These are phyloP conservation scores for Zosterops lateralis DNA, from an alignment of 2,113 vertebrate genomes.

Conservation along the genomic window DNA sequence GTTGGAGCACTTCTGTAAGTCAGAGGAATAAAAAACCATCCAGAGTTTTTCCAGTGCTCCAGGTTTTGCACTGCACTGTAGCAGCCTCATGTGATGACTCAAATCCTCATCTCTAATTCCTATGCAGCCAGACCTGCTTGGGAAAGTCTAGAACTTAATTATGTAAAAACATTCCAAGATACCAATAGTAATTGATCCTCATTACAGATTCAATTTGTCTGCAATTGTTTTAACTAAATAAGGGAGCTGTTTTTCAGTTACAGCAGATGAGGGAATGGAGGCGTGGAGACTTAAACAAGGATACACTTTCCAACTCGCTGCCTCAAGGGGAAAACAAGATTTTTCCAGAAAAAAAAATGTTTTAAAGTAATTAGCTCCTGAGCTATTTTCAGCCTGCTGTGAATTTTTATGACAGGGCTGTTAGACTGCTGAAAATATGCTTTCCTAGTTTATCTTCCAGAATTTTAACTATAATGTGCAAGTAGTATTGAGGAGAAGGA, in stretches of 20 bases:
- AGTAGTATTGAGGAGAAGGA: neutral
- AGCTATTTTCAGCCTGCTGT: slow-evolving; percentile 54
- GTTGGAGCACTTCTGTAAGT: neutral
- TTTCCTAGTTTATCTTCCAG: slow-evolving; percentile 8
- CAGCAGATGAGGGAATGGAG: neutral
- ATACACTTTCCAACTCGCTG: slow-evolving; percentile 34
- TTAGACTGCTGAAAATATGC: slow-evolving; percentile 28
- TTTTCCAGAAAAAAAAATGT: slow-evolving; percentile 30
- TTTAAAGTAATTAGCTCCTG: slow-evolving; percentile 63
- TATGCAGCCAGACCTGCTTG: neutral
- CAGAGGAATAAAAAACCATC: neutral
- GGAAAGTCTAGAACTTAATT: slow-evolving; percentile 51
- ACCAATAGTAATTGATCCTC: slow-evolving; percentile 61
- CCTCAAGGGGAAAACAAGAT: slow-evolving; percentile 54
- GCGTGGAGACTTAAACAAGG: slow-evolving; percentile 34
- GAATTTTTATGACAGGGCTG: slow-evolving; percentile 60
- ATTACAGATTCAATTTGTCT: slow-evolving; percentile 61
- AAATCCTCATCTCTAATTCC: neutral
- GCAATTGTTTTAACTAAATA: slow-evolving; percentile 60
- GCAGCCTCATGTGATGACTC: neutral
- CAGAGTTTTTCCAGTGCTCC: neutral
- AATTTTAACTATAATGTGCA: slow-evolving; percentile 2
- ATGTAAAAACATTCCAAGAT: slow-evolving; percentile 51
- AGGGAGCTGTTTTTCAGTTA: slow-evolving; percentile 36
- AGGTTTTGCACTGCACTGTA: neutral